Percentiles rank a stretch among this genome's conserved stretches.
Conservation (phyloP, 2,888 invertebrate species). For the Onchidella celtica region DNA sequence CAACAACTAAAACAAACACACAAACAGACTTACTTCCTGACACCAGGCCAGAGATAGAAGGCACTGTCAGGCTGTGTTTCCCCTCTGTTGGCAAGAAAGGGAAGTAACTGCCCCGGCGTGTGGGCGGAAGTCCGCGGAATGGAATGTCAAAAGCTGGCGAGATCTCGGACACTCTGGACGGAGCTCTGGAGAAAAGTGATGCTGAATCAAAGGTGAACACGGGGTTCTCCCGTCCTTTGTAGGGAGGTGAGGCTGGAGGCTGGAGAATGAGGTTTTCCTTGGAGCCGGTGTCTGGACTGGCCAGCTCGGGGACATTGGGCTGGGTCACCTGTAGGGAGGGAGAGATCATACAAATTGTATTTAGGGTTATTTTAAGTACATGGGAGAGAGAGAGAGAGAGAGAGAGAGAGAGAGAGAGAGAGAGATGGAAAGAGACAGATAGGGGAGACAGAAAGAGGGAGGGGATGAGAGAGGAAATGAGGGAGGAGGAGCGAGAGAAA, state of each 20-base stretch:
- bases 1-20: too few relatives aligned
- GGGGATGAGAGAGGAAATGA: too few relatives aligned
- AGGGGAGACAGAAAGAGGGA: too few relatives aligned
- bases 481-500: too few relatives aligned
- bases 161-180: conserved; percentile 45
- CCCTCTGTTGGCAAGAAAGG: conserved; percentile 50
- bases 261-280: conserved; percentile 35
- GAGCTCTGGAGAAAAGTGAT: conserved; percentile 49
- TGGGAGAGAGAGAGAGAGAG: too few relatives aligned
- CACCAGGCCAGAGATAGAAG: conserved; percentile 17
- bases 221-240: conserved; percentile 51
- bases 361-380: too few relatives aligned
- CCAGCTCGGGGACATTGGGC: conserved; percentile 3
- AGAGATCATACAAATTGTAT: not conserved
- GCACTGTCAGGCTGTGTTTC: conserved; percentile 52
- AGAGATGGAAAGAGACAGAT: too few relatives aligned
- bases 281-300: conserved; percentile 29
- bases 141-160: conserved; percentile 34
- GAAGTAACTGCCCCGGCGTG: conserved; percentile 55
- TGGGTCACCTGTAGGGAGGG: conserved; percentile 21
- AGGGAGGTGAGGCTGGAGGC: not conserved
- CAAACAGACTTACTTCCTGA: conserved; percentile 10
- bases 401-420: too few relatives aligned
- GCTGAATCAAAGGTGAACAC: conserved; percentile 53
- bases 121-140: conserved; percentile 44